These are phyloP conservation scores for Cyclophora punctaria DNA, from an alignment of 2,888 invertebrate genomes.

Conservation along the genomic window DNA sequence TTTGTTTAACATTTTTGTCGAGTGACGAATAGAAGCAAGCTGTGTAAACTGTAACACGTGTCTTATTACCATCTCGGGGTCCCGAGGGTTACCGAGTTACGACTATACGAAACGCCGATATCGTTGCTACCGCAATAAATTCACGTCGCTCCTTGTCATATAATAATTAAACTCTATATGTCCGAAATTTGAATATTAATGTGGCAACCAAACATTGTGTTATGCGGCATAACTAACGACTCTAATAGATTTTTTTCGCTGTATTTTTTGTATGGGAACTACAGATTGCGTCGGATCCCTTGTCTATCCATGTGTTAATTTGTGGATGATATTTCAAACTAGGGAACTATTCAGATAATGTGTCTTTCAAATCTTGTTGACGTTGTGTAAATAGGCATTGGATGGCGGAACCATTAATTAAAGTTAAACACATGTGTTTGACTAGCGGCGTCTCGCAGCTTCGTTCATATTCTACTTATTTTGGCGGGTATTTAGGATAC, in stretches of 20 bases:
- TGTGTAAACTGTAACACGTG: slow-evolving; percentile 57
- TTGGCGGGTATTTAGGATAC: no score
- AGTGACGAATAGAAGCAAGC: slow-evolving; percentile 33
- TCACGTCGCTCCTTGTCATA: slow-evolving; percentile 43
- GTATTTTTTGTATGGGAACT: background rate
- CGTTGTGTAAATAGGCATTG: no score
- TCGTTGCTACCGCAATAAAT: slow-evolving; percentile 35
- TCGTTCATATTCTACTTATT: no score
- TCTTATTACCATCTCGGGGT: slow-evolving; percentile 35
- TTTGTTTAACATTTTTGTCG: slow-evolving; percentile 34
- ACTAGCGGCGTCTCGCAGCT: no score
- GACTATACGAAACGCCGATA: slow-evolving; percentile 16
- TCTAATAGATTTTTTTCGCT: background rate
- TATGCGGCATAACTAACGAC: no score
- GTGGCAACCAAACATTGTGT: background rate
- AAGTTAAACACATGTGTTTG: no score
- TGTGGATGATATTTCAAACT: no score
- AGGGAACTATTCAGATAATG: no score
- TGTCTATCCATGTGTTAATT: no score
- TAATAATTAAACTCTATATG: slow-evolving; percentile 37
- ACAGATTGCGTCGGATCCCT: background rate
- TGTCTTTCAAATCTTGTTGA: background rate
- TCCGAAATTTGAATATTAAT: slow-evolving; percentile 59
- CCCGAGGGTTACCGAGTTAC: slow-evolving; percentile 33
- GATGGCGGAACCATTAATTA: no score